Evolutionary conservation across 2,797 vertebrate genomes (phyloP), one percentile per base, ranked within the genome.

Genomic region (Coilia nasus): DNA sequence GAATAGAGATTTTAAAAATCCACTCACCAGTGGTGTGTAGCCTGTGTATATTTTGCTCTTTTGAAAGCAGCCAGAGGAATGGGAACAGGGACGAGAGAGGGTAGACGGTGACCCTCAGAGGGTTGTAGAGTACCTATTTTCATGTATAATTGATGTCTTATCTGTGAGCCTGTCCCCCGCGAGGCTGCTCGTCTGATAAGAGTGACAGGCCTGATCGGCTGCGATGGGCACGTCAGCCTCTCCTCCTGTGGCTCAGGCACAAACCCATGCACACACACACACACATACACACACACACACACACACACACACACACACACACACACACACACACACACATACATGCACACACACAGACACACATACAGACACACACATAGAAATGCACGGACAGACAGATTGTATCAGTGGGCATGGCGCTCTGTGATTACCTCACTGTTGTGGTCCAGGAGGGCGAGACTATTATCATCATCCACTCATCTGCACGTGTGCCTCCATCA

Each of bases 91-190:
- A 41, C 0, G 31, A 35, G 67, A 35, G 67, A 41, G 15, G 15
- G 31, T 28, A 75, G 67, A 35, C 28, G 15, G 14, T 75, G 67
- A 19, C 67, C 67, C 28, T 15, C 28, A 19, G 87, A 85, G 82
- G 6, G 75, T 88, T 87, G 88, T 87, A 81, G 59, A 85, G 87
- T 80, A 88, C 82, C 67, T 87, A 82, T 89, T 88, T 87, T 87
- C 88, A 91, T 92, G 85, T 86, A 91, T 92, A 91, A 91, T 92
- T 89, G 85, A 91, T 89, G 89, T 11, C 83, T 91, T 88, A 91
- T 91, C 87, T 67, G 85, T 86, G 85, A 87, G 82, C 85, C 83
- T 84, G 75, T 87, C 85, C 86, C 87, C 83, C 60, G 87, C 28
- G 89, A 82, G 86, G 57, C n/a, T 56, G 56, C 62, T 23, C 85